Conservation (phyloP, 2,888 invertebrate genomes). For the Lampropteryx suffumata region DNA sequence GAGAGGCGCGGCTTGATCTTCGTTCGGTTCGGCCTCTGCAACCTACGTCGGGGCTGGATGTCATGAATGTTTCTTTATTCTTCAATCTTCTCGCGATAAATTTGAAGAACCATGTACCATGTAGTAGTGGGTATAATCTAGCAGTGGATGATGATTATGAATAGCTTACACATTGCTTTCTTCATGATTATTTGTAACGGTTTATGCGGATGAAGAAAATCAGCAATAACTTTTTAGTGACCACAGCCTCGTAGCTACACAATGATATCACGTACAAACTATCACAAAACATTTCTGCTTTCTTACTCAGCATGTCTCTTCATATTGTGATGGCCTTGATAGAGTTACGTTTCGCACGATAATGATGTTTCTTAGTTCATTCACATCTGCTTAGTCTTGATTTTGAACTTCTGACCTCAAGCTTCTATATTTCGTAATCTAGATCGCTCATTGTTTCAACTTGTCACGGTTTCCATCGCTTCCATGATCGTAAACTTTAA, state of each 20-base stretch:
- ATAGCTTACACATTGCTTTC: too few species aligned
- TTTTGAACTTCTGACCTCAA: slow-evolving; percentile 39
- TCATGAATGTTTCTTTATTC: too few species aligned
- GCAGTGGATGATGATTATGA: too few species aligned
- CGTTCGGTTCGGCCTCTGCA: too few species aligned
- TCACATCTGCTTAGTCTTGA: slow-evolving; percentile 43
- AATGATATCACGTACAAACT: slow-evolving; percentile 55
- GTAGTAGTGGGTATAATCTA: too few species aligned
- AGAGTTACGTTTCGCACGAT: slow-evolving; percentile 44
- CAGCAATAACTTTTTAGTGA: too few species aligned
- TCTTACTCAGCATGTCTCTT: slow-evolving; percentile 41
- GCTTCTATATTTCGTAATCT: slow-evolving; percentile 28
- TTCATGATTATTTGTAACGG: too few species aligned
- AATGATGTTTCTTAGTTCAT: slow-evolving; percentile 46
- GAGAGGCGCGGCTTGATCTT: too few species aligned
- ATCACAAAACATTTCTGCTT: slow-evolving; percentile 59
- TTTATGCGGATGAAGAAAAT: too few species aligned
- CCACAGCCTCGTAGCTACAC: slow-evolving; percentile 2
- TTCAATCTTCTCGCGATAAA: too few species aligned
- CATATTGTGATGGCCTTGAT: slow-evolving; percentile 30
- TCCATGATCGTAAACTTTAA: slow-evolving; percentile 28
- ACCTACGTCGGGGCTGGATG: too few species aligned
- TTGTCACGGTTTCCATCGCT: slow-evolving; percentile 21
- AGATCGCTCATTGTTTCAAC: slow-evolving; percentile 22
- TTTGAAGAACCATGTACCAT: too few species aligned